Percentiles rank a stretch among this genome's conserved stretches.
These are phyloP conservation scores for Desoria tigrina DNA, from an alignment of 2,888 invertebrate genomes.

Conservation along the genomic window DNA sequence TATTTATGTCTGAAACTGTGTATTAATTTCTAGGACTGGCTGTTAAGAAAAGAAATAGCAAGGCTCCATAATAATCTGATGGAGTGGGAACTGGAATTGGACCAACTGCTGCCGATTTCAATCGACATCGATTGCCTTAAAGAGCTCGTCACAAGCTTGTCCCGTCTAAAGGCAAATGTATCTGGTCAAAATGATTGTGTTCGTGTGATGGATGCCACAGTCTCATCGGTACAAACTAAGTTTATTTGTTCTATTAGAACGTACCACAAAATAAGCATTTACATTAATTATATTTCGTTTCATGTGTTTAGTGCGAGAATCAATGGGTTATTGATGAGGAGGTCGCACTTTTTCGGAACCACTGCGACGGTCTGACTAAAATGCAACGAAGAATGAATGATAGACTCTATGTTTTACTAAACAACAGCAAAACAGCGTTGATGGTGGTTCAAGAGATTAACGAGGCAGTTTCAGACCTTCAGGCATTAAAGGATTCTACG, in stretches of 20 bases:
- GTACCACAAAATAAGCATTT: background rate
- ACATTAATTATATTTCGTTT: background rate
- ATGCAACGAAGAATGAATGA: background rate
- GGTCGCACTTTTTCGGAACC: background rate
- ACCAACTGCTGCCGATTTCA: background rate
- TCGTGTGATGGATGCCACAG: background rate
- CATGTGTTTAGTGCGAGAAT: background rate
- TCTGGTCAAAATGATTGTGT: background rate
- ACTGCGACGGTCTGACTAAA: background rate
- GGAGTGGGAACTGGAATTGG: background rate
- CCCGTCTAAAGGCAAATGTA: background rate
- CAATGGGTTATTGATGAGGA: background rate
- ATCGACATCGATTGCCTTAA: background rate
- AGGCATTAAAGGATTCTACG: no score
- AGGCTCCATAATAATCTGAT: background rate
- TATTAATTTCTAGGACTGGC: background rate
- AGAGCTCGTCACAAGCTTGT: background rate
- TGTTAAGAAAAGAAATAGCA: background rate
- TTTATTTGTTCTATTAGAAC: background rate
- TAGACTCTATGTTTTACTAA: background rate
- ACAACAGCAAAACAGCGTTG: background rate
- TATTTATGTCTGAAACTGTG: background rate
- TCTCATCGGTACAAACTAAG: background rate
- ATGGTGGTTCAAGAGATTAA: background rate
- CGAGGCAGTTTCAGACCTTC: no score